Percentiles rank a stretch among this genome's conserved stretches.
Evolutionary conservation across 2,113 vertebrate genomes (phyloP).

Genomic region (Pangasianodon hypophthalmus): DNA sequence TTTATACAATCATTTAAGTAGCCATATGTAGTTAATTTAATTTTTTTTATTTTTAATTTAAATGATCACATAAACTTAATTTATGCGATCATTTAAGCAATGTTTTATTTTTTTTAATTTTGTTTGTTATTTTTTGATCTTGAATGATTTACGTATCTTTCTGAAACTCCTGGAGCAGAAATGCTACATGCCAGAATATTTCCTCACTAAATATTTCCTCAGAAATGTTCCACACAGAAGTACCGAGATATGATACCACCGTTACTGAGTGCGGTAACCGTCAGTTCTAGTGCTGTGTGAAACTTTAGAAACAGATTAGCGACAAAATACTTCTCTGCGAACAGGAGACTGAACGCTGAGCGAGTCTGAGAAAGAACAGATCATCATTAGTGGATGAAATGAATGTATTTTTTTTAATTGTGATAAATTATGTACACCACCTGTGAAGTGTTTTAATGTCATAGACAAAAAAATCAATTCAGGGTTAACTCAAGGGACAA

Average conservation of each 20-base stretch:
- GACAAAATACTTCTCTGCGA: conserved; percentile 56
- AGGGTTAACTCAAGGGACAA: conserved; percentile 57
- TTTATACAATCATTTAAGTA: neutral
- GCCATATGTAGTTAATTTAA: neutral
- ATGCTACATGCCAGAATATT: neutral
- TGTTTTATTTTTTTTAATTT: neutral
- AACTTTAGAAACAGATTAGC: conserved; percentile 23
- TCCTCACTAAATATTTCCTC: neutral
- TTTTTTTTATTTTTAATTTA: neutral
- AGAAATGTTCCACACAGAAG: neutral
- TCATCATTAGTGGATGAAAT: conserved; percentile 65
- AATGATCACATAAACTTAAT: neutral
- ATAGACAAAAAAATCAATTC: conserved; percentile 58
- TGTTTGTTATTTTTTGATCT: neutral
- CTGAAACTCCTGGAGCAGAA: conserved; percentile 18
- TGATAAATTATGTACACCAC: conserved; percentile 61
- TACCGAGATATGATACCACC: neutral
- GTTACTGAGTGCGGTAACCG: no score
- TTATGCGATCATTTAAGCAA: neutral
- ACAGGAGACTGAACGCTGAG: conserved; percentile 48
- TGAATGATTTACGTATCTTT: neutral
- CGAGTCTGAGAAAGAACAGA: conserved; percentile 52
- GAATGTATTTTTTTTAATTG: conserved; percentile 71
- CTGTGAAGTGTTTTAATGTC: conserved; percentile 70
- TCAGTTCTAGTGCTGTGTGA: conserved; percentile 25